phyloP scores from a whole-genome alignment of 2,888 invertebrate species.

The Noctua pronuba region DNA sequence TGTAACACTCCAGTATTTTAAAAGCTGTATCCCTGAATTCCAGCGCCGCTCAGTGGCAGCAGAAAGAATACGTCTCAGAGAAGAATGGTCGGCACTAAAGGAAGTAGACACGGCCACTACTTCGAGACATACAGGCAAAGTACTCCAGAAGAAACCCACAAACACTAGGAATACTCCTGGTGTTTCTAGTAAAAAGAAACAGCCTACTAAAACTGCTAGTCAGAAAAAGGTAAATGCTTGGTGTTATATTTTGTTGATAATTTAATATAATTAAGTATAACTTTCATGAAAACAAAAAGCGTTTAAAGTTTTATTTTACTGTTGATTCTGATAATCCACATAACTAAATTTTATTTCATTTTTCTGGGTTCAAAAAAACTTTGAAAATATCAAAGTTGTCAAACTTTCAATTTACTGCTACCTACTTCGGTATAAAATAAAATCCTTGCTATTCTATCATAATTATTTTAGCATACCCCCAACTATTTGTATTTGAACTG shows the following conservation, averaged over 20 bases:
- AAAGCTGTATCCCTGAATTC: constrained; percentile 46
- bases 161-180: constrained; percentile 44
- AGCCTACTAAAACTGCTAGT: constrained; percentile 5
- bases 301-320: not conserved
- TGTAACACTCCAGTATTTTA: not conserved
- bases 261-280: not conserved
- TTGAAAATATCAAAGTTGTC: not conserved
- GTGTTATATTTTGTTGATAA: not conserved
- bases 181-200: constrained; percentile 42
- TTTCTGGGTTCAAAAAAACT: not conserved
- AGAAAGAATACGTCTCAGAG: constrained; percentile 80
- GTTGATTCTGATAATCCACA: not conserved
- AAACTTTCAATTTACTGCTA: not conserved
- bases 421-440: not conserved
- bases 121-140: constrained; percentile 25
- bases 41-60: constrained; percentile 85
- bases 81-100: constrained; percentile 86
- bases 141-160: constrained; percentile 45
- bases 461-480: constrained; percentile 1
- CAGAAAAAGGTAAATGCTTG: constrained; percentile 49
- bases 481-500: not conserved
- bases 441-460: not conserved
- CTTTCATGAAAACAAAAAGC: not conserved
- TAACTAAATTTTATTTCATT: not conserved
- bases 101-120: constrained; percentile 69